phyloP scores from a whole-genome alignment of 2,888 invertebrate genomes.

The Leucoptera coffeella region DNA sequence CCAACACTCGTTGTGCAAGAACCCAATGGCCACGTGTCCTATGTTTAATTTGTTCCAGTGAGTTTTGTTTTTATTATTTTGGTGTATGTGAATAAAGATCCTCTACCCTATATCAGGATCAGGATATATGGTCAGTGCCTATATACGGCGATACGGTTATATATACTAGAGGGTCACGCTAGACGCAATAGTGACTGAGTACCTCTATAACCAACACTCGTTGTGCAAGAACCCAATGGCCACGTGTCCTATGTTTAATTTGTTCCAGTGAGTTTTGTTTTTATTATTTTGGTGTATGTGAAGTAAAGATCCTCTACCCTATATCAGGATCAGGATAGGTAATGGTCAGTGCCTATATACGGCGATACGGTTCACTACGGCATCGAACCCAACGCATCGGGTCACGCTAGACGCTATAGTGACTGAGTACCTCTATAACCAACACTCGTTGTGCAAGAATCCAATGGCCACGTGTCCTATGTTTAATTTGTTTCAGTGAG shows the following conservation, averaged over 20 bases:
- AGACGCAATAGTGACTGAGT: constrained; percentile 92
- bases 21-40: constrained; percentile 96
- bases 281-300: no score
- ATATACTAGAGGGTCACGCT: constrained; percentile 73
- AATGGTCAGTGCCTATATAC: no score
- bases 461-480: constrained; percentile 97
- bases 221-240: constrained; percentile 96
- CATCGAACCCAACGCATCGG: no score
- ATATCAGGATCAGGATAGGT: no score
- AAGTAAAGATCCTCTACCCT: no score
- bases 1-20: constrained; percentile 96
- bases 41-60: constrained; percentile 89
- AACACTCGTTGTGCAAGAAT: constrained; percentile 94
- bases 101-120: no score
- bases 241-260: constrained; percentile 93
- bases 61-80: no score
- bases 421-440: constrained; percentile 93
- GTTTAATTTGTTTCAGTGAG: constrained; percentile 86
- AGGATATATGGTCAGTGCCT: no score
- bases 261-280: constrained; percentile 76
- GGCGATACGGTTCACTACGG: no score
- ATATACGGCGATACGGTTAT: no score
- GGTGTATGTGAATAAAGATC: no score
- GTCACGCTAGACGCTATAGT: constrained; percentile 87
- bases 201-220: constrained; percentile 94